Evolutionary conservation across 2,113 vertebrate species (phyloP).

Genomic region (Suricata suricatta): DNA sequence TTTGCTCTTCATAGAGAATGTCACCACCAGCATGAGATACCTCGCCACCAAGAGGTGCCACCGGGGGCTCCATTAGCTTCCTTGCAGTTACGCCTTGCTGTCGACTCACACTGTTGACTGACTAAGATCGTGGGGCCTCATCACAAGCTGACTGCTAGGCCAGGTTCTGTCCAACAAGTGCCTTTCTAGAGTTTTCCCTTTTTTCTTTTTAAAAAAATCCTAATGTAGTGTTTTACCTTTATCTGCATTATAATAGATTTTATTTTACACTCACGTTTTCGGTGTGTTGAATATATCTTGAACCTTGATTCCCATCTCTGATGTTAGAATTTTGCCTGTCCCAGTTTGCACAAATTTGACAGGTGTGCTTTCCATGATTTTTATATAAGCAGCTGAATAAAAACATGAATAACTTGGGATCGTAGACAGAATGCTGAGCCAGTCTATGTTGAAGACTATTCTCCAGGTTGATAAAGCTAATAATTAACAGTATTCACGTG

Average conservation of each 20-base stretch:
- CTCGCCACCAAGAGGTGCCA: fast-evolving
- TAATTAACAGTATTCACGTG: not conserved
- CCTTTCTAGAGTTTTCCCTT: not conserved
- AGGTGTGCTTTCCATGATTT: not conserved
- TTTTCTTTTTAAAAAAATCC: not conserved
- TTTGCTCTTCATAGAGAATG: not conserved
- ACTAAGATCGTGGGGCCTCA: not conserved
- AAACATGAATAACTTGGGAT: not conserved
- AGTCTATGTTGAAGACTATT: not conserved
- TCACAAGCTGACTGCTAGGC: not conserved
- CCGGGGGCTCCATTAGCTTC: not conserved
- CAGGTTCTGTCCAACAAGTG: not conserved
- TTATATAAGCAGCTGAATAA: not conserved
- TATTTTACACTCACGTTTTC: not conserved
- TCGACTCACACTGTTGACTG: not conserved
- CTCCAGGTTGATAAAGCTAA: not conserved
- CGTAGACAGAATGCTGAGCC: not conserved
- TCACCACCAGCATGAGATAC: not conserved
- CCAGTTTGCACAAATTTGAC: not conserved
- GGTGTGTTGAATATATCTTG: not conserved
- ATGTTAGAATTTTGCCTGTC: not conserved
- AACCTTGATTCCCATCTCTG: slow-evolving; percentile 10
- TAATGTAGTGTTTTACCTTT: not conserved
- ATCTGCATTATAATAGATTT: not conserved
- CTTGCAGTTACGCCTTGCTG: not conserved